phyloP scores from a whole-genome alignment of 2,113 vertebrate genomes.

The Tautogolabrus adspersus region DNA sequence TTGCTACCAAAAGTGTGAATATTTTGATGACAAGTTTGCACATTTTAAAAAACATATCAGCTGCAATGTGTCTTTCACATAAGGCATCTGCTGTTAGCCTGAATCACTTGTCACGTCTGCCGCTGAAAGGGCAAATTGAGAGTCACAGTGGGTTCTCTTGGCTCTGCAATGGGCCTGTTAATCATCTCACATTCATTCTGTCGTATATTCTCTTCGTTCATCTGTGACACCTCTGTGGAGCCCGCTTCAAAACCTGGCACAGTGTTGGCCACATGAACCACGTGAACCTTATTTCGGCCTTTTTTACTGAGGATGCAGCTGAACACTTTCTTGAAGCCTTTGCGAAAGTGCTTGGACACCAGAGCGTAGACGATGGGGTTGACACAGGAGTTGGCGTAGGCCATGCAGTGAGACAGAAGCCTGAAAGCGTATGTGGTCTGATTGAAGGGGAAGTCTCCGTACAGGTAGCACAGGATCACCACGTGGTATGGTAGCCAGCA shows the following conservation, averaged over 20 bases:
- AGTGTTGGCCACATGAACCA: slow-evolving; percentile 82
- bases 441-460: slow-evolving; percentile 91
- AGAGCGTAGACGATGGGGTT: slow-evolving; percentile 91
- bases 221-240: slow-evolving; percentile 86
- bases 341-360: slow-evolving; percentile 91
- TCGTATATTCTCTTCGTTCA: slow-evolving; percentile 82
- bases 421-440: slow-evolving; percentile 89
- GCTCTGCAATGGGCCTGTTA: slow-evolving; percentile 68
- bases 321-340: slow-evolving; percentile 92
- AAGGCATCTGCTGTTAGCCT: slow-evolving; percentile 38
- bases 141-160: slow-evolving; percentile 78
- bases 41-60: neutral
- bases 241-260: slow-evolving; percentile 85
- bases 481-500: slow-evolving; percentile 92
- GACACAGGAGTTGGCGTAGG: slow-evolving; percentile 92
- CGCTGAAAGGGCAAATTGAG: slow-evolving; percentile 80
- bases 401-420: slow-evolving; percentile 92
- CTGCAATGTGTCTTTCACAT: slow-evolving; percentile 21
- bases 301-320: slow-evolving; percentile 89
- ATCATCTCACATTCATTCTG: slow-evolving; percentile 82
- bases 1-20: neutral
- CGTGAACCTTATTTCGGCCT: slow-evolving; percentile 86
- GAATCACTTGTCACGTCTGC: slow-evolving; percentile 66
- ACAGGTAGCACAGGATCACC: slow-evolving; percentile 89
- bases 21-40: neutral